phyloP scores from a whole-genome alignment of 2,797 vertebrate species.

The Notolepis coatsorum region DNA sequence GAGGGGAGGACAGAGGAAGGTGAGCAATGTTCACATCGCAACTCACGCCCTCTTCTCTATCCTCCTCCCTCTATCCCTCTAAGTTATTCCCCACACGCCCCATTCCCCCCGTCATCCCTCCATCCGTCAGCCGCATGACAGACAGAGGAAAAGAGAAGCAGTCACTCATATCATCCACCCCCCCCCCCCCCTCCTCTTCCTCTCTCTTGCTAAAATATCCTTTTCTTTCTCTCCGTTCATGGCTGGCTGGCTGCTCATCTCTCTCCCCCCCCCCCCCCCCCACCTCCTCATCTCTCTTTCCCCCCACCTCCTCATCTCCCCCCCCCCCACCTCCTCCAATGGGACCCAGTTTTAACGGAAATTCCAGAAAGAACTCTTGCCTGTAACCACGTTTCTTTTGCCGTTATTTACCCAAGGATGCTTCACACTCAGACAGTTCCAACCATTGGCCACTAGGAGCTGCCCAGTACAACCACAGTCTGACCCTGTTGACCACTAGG shows the following conservation, averaged over 20 bases:
- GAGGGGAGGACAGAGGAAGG: conserved; percentile 21
- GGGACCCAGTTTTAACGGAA: no score
- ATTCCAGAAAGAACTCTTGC: no score
- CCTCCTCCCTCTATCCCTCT: background rate
- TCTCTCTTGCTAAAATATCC: background rate
- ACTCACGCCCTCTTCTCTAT: background rate
- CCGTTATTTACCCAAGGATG: no score
- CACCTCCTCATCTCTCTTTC: background rate
- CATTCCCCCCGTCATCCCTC: background rate
- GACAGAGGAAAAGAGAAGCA: conserved; percentile 36
- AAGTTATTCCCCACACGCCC: background rate
- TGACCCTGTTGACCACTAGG: no score
- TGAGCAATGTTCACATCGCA: background rate
- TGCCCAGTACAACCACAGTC: no score
- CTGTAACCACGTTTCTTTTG: no score
- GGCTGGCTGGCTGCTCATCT: conserved; percentile 55
- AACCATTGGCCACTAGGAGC: no score
- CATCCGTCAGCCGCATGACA: no score
- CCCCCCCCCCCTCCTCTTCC: background rate
- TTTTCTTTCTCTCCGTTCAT: conserved; percentile 21
- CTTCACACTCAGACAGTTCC: no score
- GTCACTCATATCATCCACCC: conserved; percentile 44
- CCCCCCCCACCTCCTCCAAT: no score
- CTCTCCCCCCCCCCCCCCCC: no score
- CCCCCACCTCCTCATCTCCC: background rate